Base-by-base conservation (phyloP, 2,888 invertebrate species). In the Dolomedes plantarius region DNA sequence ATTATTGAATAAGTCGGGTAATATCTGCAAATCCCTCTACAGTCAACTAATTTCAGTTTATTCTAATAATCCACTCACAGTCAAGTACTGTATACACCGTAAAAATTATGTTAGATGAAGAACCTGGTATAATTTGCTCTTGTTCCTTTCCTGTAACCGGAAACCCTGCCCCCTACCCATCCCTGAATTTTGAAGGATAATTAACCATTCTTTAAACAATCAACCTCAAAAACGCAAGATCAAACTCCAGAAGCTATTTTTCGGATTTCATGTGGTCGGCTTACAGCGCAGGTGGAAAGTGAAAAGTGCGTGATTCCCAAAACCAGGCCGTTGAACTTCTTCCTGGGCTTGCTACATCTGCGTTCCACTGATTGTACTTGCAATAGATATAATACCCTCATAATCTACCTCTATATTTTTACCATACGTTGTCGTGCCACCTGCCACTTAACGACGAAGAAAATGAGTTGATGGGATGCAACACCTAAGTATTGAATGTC, bases 301-400 rank as follows among this genome's bases (percentile, higher is more conserved):
- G n/a, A n/a, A n/a, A 56, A 9, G 76, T 83, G 77, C 83, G 83
- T 85, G 83, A 85, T 85, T 77, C 50, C 19, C 36, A 72, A 82
- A 85, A 77, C 56, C 71, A 72, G 83, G 83, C 65, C 77, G 77
- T 85, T 85, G 83, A 85, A 85, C 83, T 64, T 74, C 46, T 56
- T 81, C 28, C 72, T 27, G 16, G 64, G 69, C 36, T 31, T 39
- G 46, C 50, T 82, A 65, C 83, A 85, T 85, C 83, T 85, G 83
- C 83, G 50, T 72, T 85, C 46, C 64, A 65, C 76, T 72, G 76
- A 83, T 76, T 56, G 46, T 77, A 36, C 64, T 78, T 56, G 71
- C 65, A 64, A 72, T 83, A 76, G 83, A 73, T 67, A 68, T 77
- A 76, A 83, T 83, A 83, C 76, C 83, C 83, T 85, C 46, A 83